Base-by-base conservation (phyloP, 2,797 vertebrate species). In the Leptodactylus fallax region DNA sequence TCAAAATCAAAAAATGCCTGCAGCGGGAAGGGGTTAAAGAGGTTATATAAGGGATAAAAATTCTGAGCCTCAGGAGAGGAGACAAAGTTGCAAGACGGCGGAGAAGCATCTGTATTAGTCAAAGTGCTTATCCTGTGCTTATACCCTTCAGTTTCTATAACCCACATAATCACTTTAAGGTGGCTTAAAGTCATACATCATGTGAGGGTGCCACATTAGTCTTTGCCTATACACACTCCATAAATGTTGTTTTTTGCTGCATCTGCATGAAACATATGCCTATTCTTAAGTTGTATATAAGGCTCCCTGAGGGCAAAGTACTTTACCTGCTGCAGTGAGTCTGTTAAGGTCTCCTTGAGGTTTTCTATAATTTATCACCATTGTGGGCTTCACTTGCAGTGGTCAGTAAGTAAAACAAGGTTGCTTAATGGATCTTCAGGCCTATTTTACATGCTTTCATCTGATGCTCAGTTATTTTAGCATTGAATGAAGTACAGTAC, bases 161-260 rank as follows among this genome's bases (percentile, higher is more conserved):
- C 36, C 36, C 36, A 36, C 36, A 36, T 36, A 4, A 36, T 36
- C 36, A 58, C 61, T 7, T 8, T 51, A 8, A 19, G 58, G 53
- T 36, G 55, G 49, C 45, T 67, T 72, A 80, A 63, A 6, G 14
- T 14, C 8, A 67, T n/a, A 45, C 61, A 45, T 17, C 23, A 27
- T n/a, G 17, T 17, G 51, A 71, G 51, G 27, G 47, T 47, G 85
- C 78, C n/a, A 23, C 21, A 78, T 87, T 81, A 80, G 25, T 51
- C 45, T 25, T 65, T 56, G 25, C 11, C 12, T 80, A 12, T 45
- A 45, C 27, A 21, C 3, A 13, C 76, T 78, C 47, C 21, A 82
- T 27, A 72, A 76, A 85, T 23, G 63, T 21, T 63, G 21, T 76
- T 71, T 72, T 65, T 25, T 74, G 17, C n/a, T 61, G n/a, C 36